Base-by-base conservation (phyloP, 2,797 vertebrate genomes). In the Rhyacichthys aspro region DNA sequence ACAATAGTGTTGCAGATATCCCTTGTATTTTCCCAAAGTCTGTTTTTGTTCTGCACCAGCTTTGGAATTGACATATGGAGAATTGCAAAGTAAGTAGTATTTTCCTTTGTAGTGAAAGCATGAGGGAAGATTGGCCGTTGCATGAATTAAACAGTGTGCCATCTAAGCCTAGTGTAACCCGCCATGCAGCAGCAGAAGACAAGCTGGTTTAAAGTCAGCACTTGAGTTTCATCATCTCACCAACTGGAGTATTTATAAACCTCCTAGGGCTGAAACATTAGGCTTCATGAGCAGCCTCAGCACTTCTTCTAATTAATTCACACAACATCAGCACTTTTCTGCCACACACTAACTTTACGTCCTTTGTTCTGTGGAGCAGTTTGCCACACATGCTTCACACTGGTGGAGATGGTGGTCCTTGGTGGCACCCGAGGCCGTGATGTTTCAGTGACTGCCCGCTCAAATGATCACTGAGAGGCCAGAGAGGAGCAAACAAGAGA, bases 231-330 rank as follows among this genome's bases (percentile, higher is more conserved):
- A 74, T 81, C 79, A 79, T 75, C 53, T 67, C 65, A 52, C 61
- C 8, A 46, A 66, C 57, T 72, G 58, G 9, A 62, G 74, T 74
- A 82, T 86, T 88, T 81, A 76, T 83, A 78, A 72, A 57, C 32
- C 63, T 87, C 82, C 79, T 78, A 45, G 69, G 74, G 79, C 72
- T 79, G 59, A 79, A 86, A 84, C 73, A 78, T 67, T 64, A 62
- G 54, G 37, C 38, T 72, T 78, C 64, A 78, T 54, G 58, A 87
- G 77, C 83, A 66, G 16, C 67, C 73, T 89, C 90, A 87, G 85
- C 86, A 84, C 63, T 81, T 78, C 64, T 65, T 52, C 69, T 55
- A 53, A 67, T 84, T 74, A 78, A 79, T 16, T 52, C 70, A 54
- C 45, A 69, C 50, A 46, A n/a, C 14, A 75, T 85, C 86, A 82